Evolutionary conservation across 2,113 vertebrate genomes (phyloP), one percentile per base, ranked within the genome.

Genomic region (Eretmochelys imbricata): DNA sequence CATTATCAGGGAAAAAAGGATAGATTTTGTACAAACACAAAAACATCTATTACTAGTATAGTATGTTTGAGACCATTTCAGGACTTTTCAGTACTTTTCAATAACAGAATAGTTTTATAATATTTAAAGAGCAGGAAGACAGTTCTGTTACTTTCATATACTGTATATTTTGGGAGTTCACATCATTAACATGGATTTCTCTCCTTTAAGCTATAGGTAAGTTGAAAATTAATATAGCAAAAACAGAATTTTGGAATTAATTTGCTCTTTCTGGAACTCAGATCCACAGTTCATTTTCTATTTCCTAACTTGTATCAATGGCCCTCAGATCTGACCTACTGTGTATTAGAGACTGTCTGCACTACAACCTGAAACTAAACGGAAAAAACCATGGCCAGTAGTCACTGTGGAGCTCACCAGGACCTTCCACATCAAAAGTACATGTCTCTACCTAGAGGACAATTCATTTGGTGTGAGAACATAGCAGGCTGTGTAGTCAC

Each of bases 11-110:
- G 92, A 42, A 12, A 96, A 62, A 97, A 94, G 94, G 95, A 96
- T 92, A 93, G 88, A 97, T 97, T 96, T 94, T 95, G 89, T 96
- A 95, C 90, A 94, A 69, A 79, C 79, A 93, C 85, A 89, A 95
- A 96, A 95, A 92, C 14, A 94, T 79, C n/a, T 14, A 2, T 55
- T 89, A 83, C 91, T 89, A 88, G 35, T n/a, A 89, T 5, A 80
- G 59, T 80, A 88, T 50, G 80, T 82, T 95, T 94, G 81, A 91
- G 79, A 96, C 62, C 75, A 95, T 62, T 84, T 96, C 53, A 50
- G 42, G 81, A 62, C 62, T 88, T 88, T 91, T 84, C 0, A 2
- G 25, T 82, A 78, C 7, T 93, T 95, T 96, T 75, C 53, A 82
- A 62, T 92, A 65, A 50, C 49, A 80, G 54, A 94, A 8, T 48